These are phyloP conservation scores for Leptinotarsa undecemlineata DNA, from an alignment of 1,140 invertebrate species.

Conservation along the genomic window DNA sequence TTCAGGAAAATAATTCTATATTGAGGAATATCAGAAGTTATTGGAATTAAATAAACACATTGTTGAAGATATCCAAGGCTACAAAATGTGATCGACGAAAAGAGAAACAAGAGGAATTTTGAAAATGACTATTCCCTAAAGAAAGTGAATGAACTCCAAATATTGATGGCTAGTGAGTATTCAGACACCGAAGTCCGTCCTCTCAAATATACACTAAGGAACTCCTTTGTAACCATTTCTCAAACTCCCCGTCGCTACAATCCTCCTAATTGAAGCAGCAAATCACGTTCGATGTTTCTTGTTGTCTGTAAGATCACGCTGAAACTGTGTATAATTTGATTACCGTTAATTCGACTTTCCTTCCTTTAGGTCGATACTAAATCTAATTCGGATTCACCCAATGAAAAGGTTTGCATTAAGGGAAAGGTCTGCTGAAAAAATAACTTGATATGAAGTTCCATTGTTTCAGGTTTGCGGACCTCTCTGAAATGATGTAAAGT, in stretches of 20 bases:
- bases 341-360: not conserved
- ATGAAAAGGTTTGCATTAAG: not conserved
- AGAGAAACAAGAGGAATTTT: too few species aligned
- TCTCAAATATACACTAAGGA: not conserved
- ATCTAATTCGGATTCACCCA: not conserved
- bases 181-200: not conserved
- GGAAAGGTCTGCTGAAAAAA: not conserved
- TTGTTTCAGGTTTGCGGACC: too few species aligned
- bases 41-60: too few species aligned
- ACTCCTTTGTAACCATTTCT: not conserved
- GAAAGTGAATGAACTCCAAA: too few species aligned
- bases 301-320: not conserved
- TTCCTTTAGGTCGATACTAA: not conserved
- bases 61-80: too few species aligned
- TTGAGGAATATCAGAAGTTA: too few species aligned
- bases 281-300: not conserved
- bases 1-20: too few species aligned
- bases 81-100: too few species aligned
- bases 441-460: not conserved
- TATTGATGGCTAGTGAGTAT: too few species aligned
- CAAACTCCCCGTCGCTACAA: not conserved
- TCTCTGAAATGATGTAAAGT: too few species aligned
- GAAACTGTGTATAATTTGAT: slow-evolving; percentile 3
- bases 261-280: not conserved
- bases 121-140: too few species aligned